Evolutionary conservation across 2,797 vertebrate genomes (phyloP).

Genomic region (Microctenopoma steveboyesi): DNA sequence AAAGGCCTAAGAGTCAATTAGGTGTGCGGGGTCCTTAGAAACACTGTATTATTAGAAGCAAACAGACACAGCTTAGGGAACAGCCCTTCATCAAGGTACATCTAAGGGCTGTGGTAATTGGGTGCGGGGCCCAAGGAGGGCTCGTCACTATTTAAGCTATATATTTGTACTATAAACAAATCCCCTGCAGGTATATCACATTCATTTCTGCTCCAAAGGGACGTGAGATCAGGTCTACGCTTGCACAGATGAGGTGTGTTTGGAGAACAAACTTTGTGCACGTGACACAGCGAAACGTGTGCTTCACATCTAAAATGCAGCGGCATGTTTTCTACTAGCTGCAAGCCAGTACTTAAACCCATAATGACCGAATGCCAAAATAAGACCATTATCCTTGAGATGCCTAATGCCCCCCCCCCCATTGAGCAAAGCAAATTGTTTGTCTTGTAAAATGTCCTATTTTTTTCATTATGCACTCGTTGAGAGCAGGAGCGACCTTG

Average conservation of each 20-base stretch:
- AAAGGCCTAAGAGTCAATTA: conserved; percentile 71
- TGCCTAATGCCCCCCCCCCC: conserved; percentile 17
- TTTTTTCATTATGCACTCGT: conserved; percentile 43
- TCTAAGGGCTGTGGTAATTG: conserved; percentile 59
- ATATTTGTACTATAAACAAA: conserved; percentile 50
- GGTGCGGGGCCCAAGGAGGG: conserved; percentile 40
- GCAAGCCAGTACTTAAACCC: conserved; percentile 15
- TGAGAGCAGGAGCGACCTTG: conserved; percentile 40
- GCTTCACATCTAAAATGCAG: conserved; percentile 15
- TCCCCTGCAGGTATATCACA: conserved; percentile 38
- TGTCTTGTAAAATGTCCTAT: conserved; percentile 13
- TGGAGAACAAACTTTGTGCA: neutral
- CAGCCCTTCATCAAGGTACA: conserved; percentile 42
- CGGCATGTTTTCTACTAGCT: conserved; percentile 18
- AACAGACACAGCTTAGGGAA: conserved; percentile 71
- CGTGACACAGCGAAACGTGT: neutral
- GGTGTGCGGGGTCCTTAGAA: conserved; percentile 55
- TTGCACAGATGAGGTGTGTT: conserved; percentile 12
- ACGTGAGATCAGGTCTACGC: conserved; percentile 15
- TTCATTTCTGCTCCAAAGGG: conserved; percentile 40
- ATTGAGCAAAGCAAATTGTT: conserved; percentile 39
- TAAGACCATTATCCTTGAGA: neutral
- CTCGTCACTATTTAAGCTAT: conserved; percentile 54
- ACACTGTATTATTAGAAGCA: conserved; percentile 73
- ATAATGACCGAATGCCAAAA: conserved; percentile 35